A percentile compares a stretch with the other conserved stretches of the same genome.
Conservation (phyloP, 2,888 invertebrate genomes). For the Pammene fasciana region DNA sequence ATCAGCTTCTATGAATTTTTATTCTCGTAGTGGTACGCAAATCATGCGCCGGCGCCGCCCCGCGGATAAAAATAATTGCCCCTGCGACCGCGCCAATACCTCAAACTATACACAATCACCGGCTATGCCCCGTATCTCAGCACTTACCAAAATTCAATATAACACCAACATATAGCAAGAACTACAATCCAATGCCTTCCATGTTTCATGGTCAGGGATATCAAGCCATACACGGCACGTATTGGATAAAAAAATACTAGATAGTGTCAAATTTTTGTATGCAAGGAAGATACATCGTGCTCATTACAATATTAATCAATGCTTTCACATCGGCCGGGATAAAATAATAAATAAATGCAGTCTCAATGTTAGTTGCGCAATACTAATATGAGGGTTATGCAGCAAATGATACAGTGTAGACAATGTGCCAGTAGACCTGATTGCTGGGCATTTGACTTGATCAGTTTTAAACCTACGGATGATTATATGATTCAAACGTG, state of each 20-base stretch:
- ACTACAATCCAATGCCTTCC: constrained; percentile 10
- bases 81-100: constrained; percentile 69
- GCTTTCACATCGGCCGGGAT: constrained; percentile 66
- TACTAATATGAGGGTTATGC: constrained; percentile 59
- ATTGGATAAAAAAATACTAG: background rate
- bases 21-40: constrained; percentile 60
- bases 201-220: background rate
- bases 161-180: background rate
- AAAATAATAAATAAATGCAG: constrained; percentile 49
- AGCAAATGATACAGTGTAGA: constrained; percentile 57
- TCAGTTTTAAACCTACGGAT: constrained; percentile 16
- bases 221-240: background rate
- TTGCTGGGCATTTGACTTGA: constrained; percentile 30
- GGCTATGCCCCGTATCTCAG: constrained; percentile 52
- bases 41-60: constrained; percentile 59
- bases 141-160: constrained; percentile 11
- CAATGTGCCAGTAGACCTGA: constrained; percentile 25
- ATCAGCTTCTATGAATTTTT: constrained; percentile 15
- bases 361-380: constrained; percentile 65
- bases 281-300: constrained; percentile 58
- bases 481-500: constrained; percentile 21
- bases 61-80: constrained; percentile 73
- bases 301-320: constrained; percentile 81
- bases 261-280: constrained; percentile 9
- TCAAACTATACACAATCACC: constrained; percentile 76